Base-by-base conservation (phyloP, 2,113 vertebrate genomes). In the Hystrix brachyura region DNA sequence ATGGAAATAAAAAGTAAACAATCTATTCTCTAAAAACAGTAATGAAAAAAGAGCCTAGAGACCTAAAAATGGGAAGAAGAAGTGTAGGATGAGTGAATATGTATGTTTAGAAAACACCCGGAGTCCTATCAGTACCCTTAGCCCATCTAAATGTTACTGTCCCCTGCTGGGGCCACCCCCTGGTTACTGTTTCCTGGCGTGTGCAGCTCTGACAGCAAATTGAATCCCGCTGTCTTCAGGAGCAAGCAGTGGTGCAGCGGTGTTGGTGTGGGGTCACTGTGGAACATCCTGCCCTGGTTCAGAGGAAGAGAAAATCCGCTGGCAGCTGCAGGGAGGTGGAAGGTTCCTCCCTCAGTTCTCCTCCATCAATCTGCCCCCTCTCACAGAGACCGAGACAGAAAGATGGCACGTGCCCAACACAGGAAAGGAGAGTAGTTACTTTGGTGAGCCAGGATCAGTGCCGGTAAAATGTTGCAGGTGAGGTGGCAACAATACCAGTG, bases 11-110 rank as follows among this genome's bases (percentile, higher is more conserved):
- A 89, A 94, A 82, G 34, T 46, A 87, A 62, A 60, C 1, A 89
- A 38, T 88, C 65, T 4, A 84, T 59, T 86, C 46, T 83, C n/a
- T 95, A 46, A 67, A 97, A 96, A 87, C 8, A 84, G 78, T n/a
- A 64, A 76, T 14, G 48, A 38, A 71, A 79, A 57, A 88, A 51
- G 43, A 81, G 17, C 10, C 64, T 18, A 62, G 76, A 87, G 32
- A 25, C 78, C 34, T 88, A 72, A 91, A 86, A 94, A 46, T 59
- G 59, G 29, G 27, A 71, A 93, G 81, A 57, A 71, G 81, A 87
- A 87, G 59, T 25, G 8, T 43, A 29, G 32, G 32, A n/a, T 87
- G 90, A 69, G 48, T 21, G 90, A 65, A 32, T 60, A 59, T 12
- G 2, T 14, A 0, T 38, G 14, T 92, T 64, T 69, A 62, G 79